Evolutionary conservation across 92 coral and sea anemone genomes (phyloP).

Genomic region (Micromussa lordhowensis): DNA sequence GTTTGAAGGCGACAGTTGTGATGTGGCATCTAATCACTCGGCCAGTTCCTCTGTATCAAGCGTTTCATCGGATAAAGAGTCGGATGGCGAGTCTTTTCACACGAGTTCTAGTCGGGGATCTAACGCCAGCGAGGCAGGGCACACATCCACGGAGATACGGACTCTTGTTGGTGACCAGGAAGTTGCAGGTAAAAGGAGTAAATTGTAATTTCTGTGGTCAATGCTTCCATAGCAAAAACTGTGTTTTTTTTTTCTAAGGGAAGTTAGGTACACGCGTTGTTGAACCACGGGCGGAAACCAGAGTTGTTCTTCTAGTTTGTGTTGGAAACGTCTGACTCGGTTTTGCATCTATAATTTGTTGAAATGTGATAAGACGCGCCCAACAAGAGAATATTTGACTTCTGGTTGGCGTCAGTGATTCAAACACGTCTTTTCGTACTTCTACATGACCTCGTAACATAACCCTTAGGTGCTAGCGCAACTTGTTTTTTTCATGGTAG

Average conservation of each 20-base stretch:
- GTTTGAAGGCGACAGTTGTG: background rate
- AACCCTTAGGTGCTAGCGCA: background rate
- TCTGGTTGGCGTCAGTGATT: too few species aligned
- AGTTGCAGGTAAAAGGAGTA: background rate
- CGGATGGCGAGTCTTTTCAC: background rate
- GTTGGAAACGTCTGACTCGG: too few species aligned
- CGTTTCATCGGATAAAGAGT: constrained; percentile 5
- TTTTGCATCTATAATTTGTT: too few species aligned
- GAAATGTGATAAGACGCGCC: too few species aligned
- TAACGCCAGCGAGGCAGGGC: background rate
- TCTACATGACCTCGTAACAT: background rate
- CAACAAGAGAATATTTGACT: too few species aligned
- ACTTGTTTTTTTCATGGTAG: background rate
- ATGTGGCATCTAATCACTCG: constrained; percentile 2
- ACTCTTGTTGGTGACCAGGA: background rate
- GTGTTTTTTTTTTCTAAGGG: too few species aligned
- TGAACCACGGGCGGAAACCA: too few species aligned
- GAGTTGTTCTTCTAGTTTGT: too few species aligned
- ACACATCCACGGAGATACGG: background rate
- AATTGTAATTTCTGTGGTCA: background rate
- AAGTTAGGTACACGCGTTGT: too few species aligned
- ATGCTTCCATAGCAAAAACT: too few species aligned
- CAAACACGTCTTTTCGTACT: background rate
- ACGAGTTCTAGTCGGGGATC: background rate
- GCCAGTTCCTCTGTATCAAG: constrained; percentile 5